Evolutionary conservation across 2,113 vertebrate genomes (phyloP).

Genomic region (Opisthocomus hoazin): DNA sequence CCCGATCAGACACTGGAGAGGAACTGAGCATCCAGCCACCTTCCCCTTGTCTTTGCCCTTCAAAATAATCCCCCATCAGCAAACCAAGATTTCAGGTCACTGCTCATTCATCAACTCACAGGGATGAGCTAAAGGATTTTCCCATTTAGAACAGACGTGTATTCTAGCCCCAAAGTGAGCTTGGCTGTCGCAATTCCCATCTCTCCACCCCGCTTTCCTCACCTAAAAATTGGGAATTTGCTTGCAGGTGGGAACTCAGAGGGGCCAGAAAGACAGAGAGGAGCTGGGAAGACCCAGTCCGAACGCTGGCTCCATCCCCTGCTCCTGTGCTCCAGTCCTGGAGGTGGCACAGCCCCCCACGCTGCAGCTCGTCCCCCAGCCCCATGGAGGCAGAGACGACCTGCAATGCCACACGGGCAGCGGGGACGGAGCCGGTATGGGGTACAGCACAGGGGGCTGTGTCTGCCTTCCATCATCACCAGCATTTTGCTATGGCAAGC

Average conservation of each 20-base stretch:
- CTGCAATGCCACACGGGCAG: background rate
- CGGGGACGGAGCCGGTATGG: rapidly evolving
- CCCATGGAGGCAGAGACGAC: background rate
- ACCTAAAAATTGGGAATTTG: background rate
- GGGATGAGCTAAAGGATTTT: background rate
- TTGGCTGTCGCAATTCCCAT: background rate
- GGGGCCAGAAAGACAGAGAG: background rate
- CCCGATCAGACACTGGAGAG: rapidly evolving
- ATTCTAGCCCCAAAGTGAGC: background rate
- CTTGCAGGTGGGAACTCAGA: background rate
- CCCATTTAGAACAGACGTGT: background rate
- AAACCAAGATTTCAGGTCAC: background rate
- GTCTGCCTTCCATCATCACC: background rate
- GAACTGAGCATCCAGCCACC: background rate
- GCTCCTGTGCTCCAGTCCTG: background rate
- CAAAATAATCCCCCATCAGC: background rate
- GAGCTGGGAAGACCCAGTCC: background rate
- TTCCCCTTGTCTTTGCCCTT: background rate
- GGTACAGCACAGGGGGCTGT: rapidly evolving
- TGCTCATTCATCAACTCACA: background rate
- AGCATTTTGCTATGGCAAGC: background rate
- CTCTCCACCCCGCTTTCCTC: background rate
- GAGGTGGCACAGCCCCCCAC: background rate
- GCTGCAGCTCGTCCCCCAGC: background rate
- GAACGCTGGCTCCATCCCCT: background rate